Base-by-base conservation (phyloP, 2,113 vertebrate species). In the Bujurquina vittata region DNA sequence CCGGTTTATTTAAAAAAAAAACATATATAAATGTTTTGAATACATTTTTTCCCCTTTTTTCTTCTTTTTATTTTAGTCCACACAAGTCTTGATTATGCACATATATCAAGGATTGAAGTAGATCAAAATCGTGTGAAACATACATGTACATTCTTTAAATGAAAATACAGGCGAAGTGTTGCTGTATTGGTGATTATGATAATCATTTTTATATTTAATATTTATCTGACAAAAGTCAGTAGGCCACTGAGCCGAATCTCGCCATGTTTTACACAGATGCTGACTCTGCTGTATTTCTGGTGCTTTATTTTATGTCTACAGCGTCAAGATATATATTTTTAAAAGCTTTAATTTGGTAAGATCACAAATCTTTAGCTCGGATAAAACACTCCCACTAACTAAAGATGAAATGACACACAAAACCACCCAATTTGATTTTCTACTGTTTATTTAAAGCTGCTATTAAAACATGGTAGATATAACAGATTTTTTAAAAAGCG, bases 401-500 rank as follows among this genome's bases (percentile, higher is more conserved):
- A 29, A 83, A 87, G 58, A 63, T 76, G 81, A 77, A 73, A 82
- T 84, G 72, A 76, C 77, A 79, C 55, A 60, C 4, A 31, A 49
- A 40, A 12, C 37, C 23, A 49, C 5, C 46, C 33, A n/a, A 43
- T 12, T 69, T 69, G 18, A 49, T 52, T 69, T 67, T 3, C 22
- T 26, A 46, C 14, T 3, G 8, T 73, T 57, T 35, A 60, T 65
- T 49, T 31, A 18, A 52, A 43, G 20, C 2, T 65, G 40, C 0
- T 54, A 40, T 79, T 75, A 15, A 79, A 73, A 83, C 29, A 29
- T 0, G 26, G 23, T 18, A 29, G 2, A 8, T 26, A 22, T 18
- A 1, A 10, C 1, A 37, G 5, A 2, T 5, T 23, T 80, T 60
- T 3, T 0, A 2, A 26, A 61, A 33, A 26, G 18, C 2, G 9